These are phyloP conservation scores for Urechis unicinctus DNA, from an alignment of 2,888 invertebrate genomes.

Conservation along the genomic window DNA sequence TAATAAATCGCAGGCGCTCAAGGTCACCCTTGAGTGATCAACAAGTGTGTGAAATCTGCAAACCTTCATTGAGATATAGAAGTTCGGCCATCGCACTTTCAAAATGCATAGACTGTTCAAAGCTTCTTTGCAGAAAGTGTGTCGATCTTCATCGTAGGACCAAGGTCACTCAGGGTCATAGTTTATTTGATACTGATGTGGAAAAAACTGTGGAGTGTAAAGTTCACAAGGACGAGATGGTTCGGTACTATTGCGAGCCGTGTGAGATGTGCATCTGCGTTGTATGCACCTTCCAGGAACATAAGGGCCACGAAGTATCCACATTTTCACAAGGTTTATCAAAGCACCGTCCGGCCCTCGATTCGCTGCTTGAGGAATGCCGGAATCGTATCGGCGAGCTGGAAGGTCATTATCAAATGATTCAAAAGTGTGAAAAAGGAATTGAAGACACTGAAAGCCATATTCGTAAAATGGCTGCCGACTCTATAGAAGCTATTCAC, in stretches of 20 bases:
- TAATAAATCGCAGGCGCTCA: constrained; percentile 10
- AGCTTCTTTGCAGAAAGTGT: constrained; percentile 42
- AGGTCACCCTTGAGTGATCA: constrained; percentile 8
- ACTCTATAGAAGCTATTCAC: constrained; percentile 29
- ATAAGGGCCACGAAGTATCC: constrained; percentile 46
- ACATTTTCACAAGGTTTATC: constrained; percentile 43
- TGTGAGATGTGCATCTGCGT: constrained; percentile 49
- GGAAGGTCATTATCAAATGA: constrained; percentile 30
- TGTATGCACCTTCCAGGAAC: constrained; percentile 49
- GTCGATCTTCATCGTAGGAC: constrained; percentile 44
- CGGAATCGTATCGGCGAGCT: constrained; percentile 28
- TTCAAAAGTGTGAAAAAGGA: constrained; percentile 38
- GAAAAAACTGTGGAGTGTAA: constrained; percentile 48
- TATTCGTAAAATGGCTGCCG: constrained; percentile 43
- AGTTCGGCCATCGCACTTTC: constrained; percentile 43
- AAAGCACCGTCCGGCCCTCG: constrained; percentile 26
- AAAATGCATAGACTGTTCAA: constrained; percentile 47
- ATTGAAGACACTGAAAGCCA: constrained; percentile 40
- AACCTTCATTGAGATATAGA: constrained; percentile 26
- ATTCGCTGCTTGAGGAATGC: constrained; percentile 12
- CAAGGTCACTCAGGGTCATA: constrained; percentile 45
- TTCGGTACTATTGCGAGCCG: constrained; percentile 47
- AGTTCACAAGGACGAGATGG: constrained; percentile 41
- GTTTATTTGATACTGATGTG: constrained; percentile 44
- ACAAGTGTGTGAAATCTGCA: constrained; percentile 41